Percentiles rank a stretch among this genome's conserved stretches.
Evolutionary conservation across 1,140 invertebrate genomes (phyloP).

Genomic region (Papilio machaon): DNA sequence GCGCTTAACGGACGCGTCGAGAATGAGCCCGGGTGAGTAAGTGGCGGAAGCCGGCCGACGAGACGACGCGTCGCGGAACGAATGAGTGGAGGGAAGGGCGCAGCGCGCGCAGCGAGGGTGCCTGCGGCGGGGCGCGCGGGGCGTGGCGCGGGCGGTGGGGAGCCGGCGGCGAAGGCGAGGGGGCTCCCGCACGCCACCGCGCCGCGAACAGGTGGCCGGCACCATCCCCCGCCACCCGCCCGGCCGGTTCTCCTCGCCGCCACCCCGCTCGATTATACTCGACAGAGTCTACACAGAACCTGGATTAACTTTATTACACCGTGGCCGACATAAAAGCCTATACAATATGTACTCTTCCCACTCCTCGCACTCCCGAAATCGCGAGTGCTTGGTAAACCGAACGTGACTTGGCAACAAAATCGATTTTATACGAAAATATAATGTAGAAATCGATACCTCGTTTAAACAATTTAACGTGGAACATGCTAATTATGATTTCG

Average conservation of each 20-base stretch:
- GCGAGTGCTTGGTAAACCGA: conserved; percentile 48
- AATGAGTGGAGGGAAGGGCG: conserved; percentile 73
- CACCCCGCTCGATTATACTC: conserved; percentile 65
- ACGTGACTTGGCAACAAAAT: conserved; percentile 74
- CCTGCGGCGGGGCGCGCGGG: conserved; percentile 49
- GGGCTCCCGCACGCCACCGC: conserved; percentile 48
- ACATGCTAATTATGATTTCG: neutral
- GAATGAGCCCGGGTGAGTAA: conserved; percentile 66
- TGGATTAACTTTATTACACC: conserved; percentile 77
- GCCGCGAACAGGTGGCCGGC: conserved; percentile 66
- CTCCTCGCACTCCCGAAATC: conserved; percentile 41
- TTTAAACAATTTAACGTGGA: conserved; percentile 29
- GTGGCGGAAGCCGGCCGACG: conserved; percentile 64
- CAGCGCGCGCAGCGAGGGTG: conserved; percentile 60
- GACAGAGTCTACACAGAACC: conserved; percentile 72
- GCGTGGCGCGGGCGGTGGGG: conserved; percentile 43
- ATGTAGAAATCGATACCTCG: conserved; percentile 55
- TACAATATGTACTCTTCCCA: conserved; percentile 49
- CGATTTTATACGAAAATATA: conserved; percentile 48
- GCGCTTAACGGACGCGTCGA: conserved; percentile 63
- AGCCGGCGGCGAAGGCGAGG: conserved; percentile 47
- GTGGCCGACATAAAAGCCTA: conserved; percentile 64
- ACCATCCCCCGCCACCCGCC: conserved; percentile 43
- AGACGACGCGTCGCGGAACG: conserved; percentile 75
- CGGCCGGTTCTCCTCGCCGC: conserved; percentile 58